phyloP scores from a whole-genome alignment of 2,113 vertebrate genomes.

The Rhinoptilus africanus region DNA sequence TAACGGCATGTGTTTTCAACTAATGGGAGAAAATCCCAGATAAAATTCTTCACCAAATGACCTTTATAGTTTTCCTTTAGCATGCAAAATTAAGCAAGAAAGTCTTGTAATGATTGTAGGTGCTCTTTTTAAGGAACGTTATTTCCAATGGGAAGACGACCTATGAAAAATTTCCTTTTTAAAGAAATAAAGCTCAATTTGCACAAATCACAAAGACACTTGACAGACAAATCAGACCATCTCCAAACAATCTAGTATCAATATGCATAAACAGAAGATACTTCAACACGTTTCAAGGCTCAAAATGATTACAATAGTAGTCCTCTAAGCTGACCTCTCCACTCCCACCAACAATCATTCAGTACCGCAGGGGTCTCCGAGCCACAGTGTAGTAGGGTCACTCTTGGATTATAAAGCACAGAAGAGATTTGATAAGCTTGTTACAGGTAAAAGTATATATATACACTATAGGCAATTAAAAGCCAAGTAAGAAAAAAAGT shows the following conservation, averaged over 20 bases:
- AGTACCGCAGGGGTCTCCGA: neutral
- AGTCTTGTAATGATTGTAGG: neutral
- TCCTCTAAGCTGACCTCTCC: neutral
- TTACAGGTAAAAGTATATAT: neutral
- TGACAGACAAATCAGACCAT: neutral
- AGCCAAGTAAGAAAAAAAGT: neutral
- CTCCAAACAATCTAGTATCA: neutral
- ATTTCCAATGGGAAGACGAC: neutral
- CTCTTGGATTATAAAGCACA: neutral
- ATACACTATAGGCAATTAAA: neutral
- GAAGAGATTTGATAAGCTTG: neutral
- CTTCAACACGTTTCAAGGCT: neutral
- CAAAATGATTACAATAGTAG: neutral
- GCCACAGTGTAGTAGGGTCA: neutral
- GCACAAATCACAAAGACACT: neutral
- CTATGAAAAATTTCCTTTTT: neutral
- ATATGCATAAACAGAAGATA: neutral
- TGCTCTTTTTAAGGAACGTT: neutral
- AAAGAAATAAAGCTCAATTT: neutral
- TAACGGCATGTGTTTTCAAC: conserved; percentile 8
- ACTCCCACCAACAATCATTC: neutral
- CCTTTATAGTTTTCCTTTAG: conserved; percentile 13
- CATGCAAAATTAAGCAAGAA: conserved; percentile 9
- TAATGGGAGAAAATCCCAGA: conserved; percentile 15
- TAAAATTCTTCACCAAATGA: conserved; percentile 28